phyloP scores from a whole-genome alignment of 2,888 invertebrate species.

The Papilio elwesi region DNA sequence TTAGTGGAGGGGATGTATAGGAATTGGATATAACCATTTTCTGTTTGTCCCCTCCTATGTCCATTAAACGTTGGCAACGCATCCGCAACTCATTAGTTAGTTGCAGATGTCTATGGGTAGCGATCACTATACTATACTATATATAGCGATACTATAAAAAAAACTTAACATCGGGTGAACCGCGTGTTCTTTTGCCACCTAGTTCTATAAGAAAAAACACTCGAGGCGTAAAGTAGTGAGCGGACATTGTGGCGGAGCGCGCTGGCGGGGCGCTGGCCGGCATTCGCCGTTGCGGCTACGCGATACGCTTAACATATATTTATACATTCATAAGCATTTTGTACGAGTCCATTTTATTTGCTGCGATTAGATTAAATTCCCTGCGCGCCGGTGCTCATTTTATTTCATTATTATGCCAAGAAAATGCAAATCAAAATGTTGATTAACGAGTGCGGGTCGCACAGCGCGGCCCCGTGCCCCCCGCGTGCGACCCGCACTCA shows the following conservation, averaged over 20 bases:
- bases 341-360: background rate
- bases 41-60: too few species aligned
- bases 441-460: conserved; percentile 16
- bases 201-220: too few species aligned
- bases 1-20: too few species aligned
- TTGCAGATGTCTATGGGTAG: too few species aligned
- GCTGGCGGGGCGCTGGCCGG: conserved; percentile 9
- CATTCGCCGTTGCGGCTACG: conserved; percentile 40
- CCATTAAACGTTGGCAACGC: too few species aligned
- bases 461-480: background rate
- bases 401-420: conserved; percentile 16
- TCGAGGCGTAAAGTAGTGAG: too few species aligned
- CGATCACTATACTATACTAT: too few species aligned
- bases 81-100: too few species aligned
- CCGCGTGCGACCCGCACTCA: background rate
- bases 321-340: conserved; percentile 24
- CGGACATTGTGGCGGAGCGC: background rate
- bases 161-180: too few species aligned
- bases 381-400: conserved; percentile 1
- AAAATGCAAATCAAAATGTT: conserved; percentile 30
- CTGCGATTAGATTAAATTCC: conserved; percentile 40
- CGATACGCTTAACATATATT: conserved; percentile 42
- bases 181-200: too few species aligned
- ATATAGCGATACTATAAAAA: too few species aligned
- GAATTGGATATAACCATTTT: too few species aligned